Evolutionary conservation across 2,113 vertebrate genomes (phyloP).

Genomic region (Chamaetylas fuelleborni): DNA sequence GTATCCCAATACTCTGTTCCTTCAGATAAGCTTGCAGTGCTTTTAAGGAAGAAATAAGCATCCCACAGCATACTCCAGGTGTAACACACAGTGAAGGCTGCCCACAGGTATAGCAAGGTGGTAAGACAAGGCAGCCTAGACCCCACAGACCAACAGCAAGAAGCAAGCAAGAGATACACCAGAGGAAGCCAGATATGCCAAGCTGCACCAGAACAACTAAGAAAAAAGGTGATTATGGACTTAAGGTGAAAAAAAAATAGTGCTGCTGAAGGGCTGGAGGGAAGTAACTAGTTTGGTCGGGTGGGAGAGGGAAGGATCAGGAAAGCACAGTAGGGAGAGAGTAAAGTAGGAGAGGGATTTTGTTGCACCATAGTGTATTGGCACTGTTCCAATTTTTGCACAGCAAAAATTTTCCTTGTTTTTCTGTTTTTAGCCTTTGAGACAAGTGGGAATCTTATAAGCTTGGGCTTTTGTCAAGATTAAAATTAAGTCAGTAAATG

Average conservation of each 20-base stretch:
- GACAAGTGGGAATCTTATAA: not conserved
- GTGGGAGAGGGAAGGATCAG: not conserved
- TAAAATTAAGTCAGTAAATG: not conserved
- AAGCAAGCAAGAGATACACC: not conserved
- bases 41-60: not conserved
- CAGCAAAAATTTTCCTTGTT: accelerated
- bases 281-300: not conserved
- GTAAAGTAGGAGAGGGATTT: not conserved
- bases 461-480: not conserved
- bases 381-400: not conserved
- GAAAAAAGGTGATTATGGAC: not conserved
- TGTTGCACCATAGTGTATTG: accelerated
- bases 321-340: not conserved
- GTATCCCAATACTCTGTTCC: not conserved
- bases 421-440: not conserved
- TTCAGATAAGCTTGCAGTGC: not conserved
- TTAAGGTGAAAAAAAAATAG: not conserved
- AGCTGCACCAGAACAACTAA: not conserved
- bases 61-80: not conserved
- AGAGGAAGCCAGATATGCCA: not conserved
- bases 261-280: not conserved
- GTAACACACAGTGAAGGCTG: not conserved
- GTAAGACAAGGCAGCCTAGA: not conserved
- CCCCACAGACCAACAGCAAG: not conserved
- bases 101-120: not conserved